Conservation (phyloP, 2,888 invertebrate species). For the Glomeris marginata region DNA sequence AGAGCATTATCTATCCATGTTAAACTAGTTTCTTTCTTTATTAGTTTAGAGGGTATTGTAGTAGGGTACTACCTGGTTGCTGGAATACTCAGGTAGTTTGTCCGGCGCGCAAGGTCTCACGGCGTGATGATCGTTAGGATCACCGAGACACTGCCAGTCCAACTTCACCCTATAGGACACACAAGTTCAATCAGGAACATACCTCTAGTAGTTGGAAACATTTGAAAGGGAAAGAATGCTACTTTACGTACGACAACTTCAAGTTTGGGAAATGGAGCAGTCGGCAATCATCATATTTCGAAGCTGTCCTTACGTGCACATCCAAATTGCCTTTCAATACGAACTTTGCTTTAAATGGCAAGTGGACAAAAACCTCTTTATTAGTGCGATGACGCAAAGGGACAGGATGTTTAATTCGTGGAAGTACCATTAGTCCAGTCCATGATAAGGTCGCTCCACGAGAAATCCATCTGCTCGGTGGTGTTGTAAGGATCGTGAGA, state of each 20-base stretch:
- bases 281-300: conserved; percentile 96
- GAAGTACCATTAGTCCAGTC: conserved; percentile 82
- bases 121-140: conserved; percentile 89
- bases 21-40: background rate
- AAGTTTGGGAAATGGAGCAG: conserved; percentile 81
- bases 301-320: conserved; percentile 89
- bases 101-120: conserved; percentile 93
- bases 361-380: conserved; percentile 2
- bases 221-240: background rate
- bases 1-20: too few species aligned
- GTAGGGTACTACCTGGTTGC: conserved; percentile 52
- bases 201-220: background rate
- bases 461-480: conserved; percentile 96
- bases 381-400: background rate
- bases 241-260: conserved; percentile 46
- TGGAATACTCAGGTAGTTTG: conserved; percentile 89
- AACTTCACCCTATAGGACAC: conserved; percentile 44
- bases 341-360: conserved; percentile 42
- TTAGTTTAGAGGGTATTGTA: background rate
- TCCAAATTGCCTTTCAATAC: conserved; percentile 85
- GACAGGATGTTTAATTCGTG: background rate
- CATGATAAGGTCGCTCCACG: conserved; percentile 82
- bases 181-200: background rate
- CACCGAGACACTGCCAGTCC: conserved; percentile 80
- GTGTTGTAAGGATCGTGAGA: conserved; percentile 97